Base-by-base conservation (phyloP, 2,797 vertebrate species). In the Coluber constrictor region DNA sequence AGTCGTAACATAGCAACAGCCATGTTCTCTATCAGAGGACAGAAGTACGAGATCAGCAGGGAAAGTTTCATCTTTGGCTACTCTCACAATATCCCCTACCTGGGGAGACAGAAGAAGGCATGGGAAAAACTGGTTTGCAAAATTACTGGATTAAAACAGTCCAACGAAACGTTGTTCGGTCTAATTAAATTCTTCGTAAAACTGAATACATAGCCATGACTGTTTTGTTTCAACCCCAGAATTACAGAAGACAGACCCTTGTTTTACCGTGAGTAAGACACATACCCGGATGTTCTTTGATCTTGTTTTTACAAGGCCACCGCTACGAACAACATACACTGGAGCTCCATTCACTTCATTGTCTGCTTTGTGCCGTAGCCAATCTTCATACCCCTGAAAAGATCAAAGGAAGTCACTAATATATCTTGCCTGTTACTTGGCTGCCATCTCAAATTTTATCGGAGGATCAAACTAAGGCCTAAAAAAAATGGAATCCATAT, bases 51-150 rank as follows among this genome's bases (percentile, higher is more conserved):
- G 97, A 96, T 99, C 99, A 88, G 96, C 99, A 83, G 99, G 99
- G 94, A 99, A 99, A n/a, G 99, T 99, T 97, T 99, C 99, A 98
- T 99, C 99, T 98, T 99, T 99, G 97, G 99, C 98, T 97, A 99
- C 98, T 95, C 99, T 98, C 93, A 99, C 99, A 94, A 99, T 99
- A 97, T 99, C 99, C n/a, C 99, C 99, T 60, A 99, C 99, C 99
- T 99, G 96, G 32, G 37, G 0, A 66, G 91, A 91, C 25, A 86
- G 63, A 63, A 55, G 37, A 29, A 51, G 1, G 27, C 47, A 88
- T 29, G 12, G 8, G 88, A 32, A 56, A 54, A 25, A 29, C 43
- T 6, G 20, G 18, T 70, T 88, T 37, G 37, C 9, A 79, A 90
- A 54, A 87, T n/a, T 47, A 43, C 11, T 18, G 29, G 59, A 86